Conservation (phyloP, 2,888 invertebrate genomes). For the Trissolcus japonicus region DNA sequence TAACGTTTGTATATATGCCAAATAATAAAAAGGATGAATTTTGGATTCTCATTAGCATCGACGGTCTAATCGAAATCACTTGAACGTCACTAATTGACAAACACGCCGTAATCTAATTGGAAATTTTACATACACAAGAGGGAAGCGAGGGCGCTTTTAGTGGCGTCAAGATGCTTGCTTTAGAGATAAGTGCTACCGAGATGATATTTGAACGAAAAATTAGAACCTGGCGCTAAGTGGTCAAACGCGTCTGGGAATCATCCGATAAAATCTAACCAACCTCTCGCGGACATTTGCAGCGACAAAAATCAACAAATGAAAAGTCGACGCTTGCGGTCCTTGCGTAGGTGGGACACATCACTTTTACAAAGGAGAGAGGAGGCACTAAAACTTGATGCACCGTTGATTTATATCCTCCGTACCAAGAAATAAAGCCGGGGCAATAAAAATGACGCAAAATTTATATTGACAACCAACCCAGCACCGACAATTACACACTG, state of each 20-base stretch:
- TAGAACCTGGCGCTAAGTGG: conserved; percentile 22
- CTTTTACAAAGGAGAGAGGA: conserved; percentile 16
- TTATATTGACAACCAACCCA: neutral
- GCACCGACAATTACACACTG: conserved; percentile 4
- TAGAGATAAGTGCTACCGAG: conserved; percentile 19
- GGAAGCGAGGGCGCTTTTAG: conserved; percentile 7
- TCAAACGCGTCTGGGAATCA: neutral
- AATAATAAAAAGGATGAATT: no score
- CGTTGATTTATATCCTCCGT: conserved; percentile 22
- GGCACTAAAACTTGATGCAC: conserved; percentile 33
- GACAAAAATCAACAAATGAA: neutral
- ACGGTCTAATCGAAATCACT: neutral
- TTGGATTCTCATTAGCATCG: neutral
- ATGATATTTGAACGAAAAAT: conserved; percentile 12
- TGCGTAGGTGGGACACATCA: conserved; percentile 24
- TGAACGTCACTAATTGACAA: conserved; percentile 40
- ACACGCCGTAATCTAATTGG: conserved; percentile 22
- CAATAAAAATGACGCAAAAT: conserved; percentile 1
- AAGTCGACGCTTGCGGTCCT: neutral
- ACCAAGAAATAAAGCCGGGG: conserved; percentile 8
- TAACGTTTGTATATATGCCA: no score
- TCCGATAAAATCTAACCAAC: neutral
- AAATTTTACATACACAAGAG: conserved; percentile 3
- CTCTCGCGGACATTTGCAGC: conserved; percentile 1
- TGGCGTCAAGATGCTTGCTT: conserved; percentile 16